A percentile compares a stretch with the other conserved stretches of the same genome.
phyloP scores from a whole-genome alignment of 2,797 vertebrate genomes.

The Babyrousa celebensis region DNA sequence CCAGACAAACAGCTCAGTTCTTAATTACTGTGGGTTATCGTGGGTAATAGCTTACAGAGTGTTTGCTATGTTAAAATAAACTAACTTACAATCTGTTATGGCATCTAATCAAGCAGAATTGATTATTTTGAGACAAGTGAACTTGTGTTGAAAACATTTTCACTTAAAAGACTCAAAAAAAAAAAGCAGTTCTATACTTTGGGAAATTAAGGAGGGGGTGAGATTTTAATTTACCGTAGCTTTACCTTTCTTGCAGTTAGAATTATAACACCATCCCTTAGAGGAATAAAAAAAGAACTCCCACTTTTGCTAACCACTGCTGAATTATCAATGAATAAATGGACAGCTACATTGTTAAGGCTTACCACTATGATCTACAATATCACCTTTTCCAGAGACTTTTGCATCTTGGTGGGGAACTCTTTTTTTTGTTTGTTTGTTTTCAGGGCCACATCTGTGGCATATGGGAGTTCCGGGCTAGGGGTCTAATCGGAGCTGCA shows the following conservation, averaged over 20 bases:
- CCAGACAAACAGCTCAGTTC: background rate
- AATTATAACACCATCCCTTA: background rate
- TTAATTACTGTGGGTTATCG: background rate
- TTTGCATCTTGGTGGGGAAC: background rate
- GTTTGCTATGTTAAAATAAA: background rate
- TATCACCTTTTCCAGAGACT: background rate
- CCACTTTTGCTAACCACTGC: background rate
- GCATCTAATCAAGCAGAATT: background rate
- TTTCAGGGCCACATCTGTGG: no score
- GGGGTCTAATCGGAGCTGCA: no score
- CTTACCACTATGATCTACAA: background rate
- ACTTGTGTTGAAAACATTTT: background rate
- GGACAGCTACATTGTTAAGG: background rate
- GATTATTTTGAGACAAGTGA: background rate
- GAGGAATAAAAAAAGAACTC: background rate
- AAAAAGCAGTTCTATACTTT: background rate
- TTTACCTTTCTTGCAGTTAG: slow-evolving; percentile 10
- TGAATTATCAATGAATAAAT: background rate
- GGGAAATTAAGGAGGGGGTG: background rate
- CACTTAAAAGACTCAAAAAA: background rate
- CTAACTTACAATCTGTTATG: background rate
- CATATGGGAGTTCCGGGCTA: no score
- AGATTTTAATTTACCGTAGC: background rate
- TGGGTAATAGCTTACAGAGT: background rate
- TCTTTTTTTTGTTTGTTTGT: background rate